Base-by-base conservation (phyloP, 2,113 vertebrate genomes). In the Lipophrys pholis region DNA sequence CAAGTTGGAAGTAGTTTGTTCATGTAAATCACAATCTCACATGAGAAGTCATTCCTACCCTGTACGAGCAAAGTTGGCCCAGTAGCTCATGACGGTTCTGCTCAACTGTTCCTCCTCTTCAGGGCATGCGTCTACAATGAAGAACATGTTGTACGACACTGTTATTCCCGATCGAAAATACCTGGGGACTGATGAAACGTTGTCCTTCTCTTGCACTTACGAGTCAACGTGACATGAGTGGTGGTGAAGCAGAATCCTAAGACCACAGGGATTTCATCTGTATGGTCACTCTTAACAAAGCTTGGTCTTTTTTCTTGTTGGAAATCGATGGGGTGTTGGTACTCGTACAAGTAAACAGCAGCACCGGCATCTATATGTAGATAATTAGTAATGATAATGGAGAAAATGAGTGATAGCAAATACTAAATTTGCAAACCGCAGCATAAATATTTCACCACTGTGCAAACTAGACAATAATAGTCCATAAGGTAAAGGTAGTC, bases 341-440 rank as follows among this genome's bases (percentile, higher is more conserved):
- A 97, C 82, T 98, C 94, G 6, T 97, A 99, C 53, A 97, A 81
- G 80, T 95, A 98, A 6, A 97, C 92, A 11, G 94, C 90, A 6
- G 89, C 89, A 0, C 95, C 90, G 6, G 87, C 84, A 53, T 91
- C 91, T 92, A 30, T 2, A 53, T 7, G 11, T 5, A 39, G 7
- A 68, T 2, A 64, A 48, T 61, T 2, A 0, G 0, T 6, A 53
- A 40, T 39, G 0, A 49, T 8, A 43, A 6, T 52, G 40, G 21
- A 30, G 21, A 30, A 30, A 30, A 30, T 30, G 4, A 30, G 21
- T 30, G 21, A n/a, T n/a, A n/a, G n/a, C n/a, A n/a, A n/a, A n/a
- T n/a, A n/a, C n/a, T n/a, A n/a, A n/a, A n/a, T n/a, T n/a, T n/a
- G n/a, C n/a, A n/a, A n/a, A n/a, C n/a, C n/a, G n/a, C n/a, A n/a